phyloP scores from a whole-genome alignment of 2,113 vertebrate species.

The Hyaena hyaena region DNA sequence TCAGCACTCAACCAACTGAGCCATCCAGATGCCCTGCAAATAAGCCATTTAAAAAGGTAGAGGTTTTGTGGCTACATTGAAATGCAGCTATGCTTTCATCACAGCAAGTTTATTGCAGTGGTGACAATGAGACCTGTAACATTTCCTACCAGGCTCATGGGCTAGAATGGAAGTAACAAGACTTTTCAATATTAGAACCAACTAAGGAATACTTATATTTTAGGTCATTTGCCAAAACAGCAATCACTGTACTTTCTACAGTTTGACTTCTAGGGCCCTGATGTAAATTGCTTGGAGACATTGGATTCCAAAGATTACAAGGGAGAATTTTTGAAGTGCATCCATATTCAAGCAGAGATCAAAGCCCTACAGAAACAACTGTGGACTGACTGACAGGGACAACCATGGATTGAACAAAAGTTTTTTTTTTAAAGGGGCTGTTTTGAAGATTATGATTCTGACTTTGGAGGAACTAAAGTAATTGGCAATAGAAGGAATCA shows the following conservation, averaged over 20 bases:
- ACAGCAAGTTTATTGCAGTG: not conserved
- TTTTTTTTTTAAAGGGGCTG: not conserved
- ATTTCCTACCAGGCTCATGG: not conserved
- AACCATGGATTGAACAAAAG: not conserved
- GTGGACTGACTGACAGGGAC: not conserved
- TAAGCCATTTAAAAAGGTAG: not conserved
- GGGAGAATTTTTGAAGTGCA: not conserved
- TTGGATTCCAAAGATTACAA: not conserved
- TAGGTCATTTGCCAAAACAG: not conserved
- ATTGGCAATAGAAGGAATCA: not conserved
- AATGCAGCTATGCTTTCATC: not conserved
- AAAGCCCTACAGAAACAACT: not conserved
- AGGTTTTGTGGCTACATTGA: not conserved
- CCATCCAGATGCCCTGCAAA: not conserved
- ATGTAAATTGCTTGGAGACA: not conserved
- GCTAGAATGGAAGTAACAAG: not conserved
- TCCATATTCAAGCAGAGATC: not conserved
- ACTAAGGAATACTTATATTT: accelerated
- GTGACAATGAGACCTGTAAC: not conserved
- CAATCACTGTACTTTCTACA: not conserved
- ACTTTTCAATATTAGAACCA: not conserved
- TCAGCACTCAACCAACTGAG: too few relatives aligned
- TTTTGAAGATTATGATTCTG: not conserved
- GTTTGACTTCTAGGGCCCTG: constrained; percentile 22
- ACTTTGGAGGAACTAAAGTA: not conserved